These are phyloP conservation scores for Drosophila lacertosa DNA, from an alignment of 1,140 invertebrate genomes.

Conservation along the genomic window DNA sequence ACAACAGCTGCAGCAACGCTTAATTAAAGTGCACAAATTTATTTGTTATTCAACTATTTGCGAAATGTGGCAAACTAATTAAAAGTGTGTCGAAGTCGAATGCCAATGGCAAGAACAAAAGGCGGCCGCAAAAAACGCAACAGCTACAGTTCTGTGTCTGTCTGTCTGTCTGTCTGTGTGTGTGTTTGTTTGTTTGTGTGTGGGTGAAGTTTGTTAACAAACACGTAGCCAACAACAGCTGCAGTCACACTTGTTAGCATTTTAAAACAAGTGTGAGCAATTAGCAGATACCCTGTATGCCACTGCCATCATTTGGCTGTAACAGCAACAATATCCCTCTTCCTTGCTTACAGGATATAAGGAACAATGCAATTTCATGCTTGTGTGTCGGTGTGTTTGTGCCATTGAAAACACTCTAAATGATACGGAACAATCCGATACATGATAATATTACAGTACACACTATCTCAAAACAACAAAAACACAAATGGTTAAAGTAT, in stretches of 20 bases:
- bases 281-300: no score
- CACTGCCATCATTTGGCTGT: no score
- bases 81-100: conserved; percentile 74
- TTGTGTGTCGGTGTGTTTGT: conserved; percentile 1
- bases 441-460: conserved; percentile 15
- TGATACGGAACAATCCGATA: conserved; percentile 34
- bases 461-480: no score
- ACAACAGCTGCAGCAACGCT: conserved; percentile 33
- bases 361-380: background rate
- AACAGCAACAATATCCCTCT: no score
- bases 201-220: conserved; percentile 47
- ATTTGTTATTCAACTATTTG: conserved; percentile 75
- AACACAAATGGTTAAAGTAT: no score
- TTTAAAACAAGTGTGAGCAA: background rate
- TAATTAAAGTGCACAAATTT: conserved; percentile 69
- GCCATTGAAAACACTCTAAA: conserved; percentile 10
- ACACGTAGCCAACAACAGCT: conserved; percentile 10
- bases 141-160: conserved; percentile 41
- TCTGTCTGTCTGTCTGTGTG: conserved; percentile 38
- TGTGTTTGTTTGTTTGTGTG: conserved; percentile 32
- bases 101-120: conserved; percentile 79
- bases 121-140: conserved; percentile 53
- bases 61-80: conserved; percentile 79
- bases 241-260: conserved; percentile 62
- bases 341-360: background rate